Evolutionary conservation across 1,140 invertebrate genomes (phyloP).

Genomic region (Antheraea pernyi): DNA sequence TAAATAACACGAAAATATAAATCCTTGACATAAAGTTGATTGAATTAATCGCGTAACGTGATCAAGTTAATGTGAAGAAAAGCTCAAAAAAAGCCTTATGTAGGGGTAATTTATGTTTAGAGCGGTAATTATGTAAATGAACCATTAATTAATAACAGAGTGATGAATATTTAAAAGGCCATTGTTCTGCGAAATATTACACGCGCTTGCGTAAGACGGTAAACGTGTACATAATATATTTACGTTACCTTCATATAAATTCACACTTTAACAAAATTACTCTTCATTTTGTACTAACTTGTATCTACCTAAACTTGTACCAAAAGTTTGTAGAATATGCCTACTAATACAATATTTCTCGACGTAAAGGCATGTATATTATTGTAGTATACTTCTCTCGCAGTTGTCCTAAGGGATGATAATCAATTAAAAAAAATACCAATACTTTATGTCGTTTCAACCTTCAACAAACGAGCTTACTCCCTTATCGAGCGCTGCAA

Average conservation of each 20-base stretch:
- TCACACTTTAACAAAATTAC: neutral
- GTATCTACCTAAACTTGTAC: too few relatives aligned
- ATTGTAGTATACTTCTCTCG: too few relatives aligned
- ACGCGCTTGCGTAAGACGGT: neutral
- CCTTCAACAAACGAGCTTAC: too few relatives aligned
- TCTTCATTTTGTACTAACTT: neutral
- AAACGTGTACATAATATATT: neutral
- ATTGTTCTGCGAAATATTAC: constrained; percentile 17
- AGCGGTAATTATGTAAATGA: constrained; percentile 22
- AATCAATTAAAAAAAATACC: too few relatives aligned
- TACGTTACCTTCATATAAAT: constrained; percentile 8
- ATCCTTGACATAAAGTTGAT: neutral
- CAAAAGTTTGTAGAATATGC: neutral
- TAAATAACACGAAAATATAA: neutral
- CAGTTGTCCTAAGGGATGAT: too few relatives aligned
- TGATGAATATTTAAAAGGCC: constrained; percentile 21
- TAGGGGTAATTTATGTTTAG: constrained; percentile 15
- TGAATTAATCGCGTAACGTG: neutral
- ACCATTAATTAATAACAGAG: constrained; percentile 22
- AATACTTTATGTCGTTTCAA: too few relatives aligned
- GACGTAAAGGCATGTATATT: neutral
- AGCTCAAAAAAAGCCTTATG: constrained; percentile 8
- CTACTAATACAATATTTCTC: neutral
- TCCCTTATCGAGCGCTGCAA: too few relatives aligned
- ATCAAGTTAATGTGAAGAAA: constrained; percentile 1